A percentile compares a stretch with the other conserved stretches of the same genome.
These are phyloP conservation scores for Streptopelia turtur DNA, from an alignment of 2,797 vertebrate species.

Conservation along the genomic window DNA sequence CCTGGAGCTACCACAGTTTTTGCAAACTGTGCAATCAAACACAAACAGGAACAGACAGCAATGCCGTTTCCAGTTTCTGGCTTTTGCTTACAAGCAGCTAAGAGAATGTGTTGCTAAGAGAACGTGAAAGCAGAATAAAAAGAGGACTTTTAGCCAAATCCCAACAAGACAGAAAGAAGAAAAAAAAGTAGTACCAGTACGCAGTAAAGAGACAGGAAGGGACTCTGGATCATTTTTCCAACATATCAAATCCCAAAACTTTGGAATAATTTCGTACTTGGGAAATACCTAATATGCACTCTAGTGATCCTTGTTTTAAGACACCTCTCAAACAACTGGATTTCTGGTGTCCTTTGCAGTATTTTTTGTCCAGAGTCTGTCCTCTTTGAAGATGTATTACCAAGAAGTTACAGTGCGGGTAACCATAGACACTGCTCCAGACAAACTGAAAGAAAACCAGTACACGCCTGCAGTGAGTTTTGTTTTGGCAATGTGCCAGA, in stretches of 20 bases:
- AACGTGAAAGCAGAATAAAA: conserved; percentile 53
- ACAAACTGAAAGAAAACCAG: not conserved
- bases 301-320: not conserved
- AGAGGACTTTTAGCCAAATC: conserved; percentile 39
- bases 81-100: not conserved
- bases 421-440: not conserved
- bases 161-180: not conserved
- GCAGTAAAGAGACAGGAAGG: not conserved
- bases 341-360: not conserved
- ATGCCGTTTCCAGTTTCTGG: conserved; percentile 5
- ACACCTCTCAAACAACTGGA: not conserved
- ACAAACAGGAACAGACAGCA: not conserved
- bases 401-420: not conserved
- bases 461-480: not conserved
- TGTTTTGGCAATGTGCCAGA: not conserved
- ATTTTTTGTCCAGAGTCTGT: not conserved
- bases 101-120: conserved; percentile 57
- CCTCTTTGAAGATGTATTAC: not conserved
- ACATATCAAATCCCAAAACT: not conserved
- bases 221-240: not conserved
- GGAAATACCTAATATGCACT: not conserved
- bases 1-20: not conserved
- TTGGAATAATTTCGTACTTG: not conserved
- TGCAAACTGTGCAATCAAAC: not conserved
- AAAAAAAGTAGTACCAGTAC: not conserved